Evolutionary conservation across 53 echinoderm and acorn worm genomes (phyloP).

Genomic region (Glandiceps talaboti): DNA sequence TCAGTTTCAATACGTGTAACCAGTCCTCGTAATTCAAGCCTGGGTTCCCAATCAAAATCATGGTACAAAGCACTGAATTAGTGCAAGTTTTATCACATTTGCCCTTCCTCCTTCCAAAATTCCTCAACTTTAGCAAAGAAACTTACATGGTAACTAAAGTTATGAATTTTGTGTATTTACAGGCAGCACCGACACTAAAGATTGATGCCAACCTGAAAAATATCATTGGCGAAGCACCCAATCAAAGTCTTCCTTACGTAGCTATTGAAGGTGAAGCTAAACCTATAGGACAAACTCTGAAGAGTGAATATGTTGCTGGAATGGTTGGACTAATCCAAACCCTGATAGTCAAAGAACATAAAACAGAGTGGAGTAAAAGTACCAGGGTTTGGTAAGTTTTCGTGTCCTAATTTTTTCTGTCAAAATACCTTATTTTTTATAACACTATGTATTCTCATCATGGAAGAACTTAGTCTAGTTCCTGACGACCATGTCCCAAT

Average conservation of each 20-base stretch:
- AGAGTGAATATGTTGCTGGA: slow-evolving; percentile 60
- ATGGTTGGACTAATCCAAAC: slow-evolving; percentile 69
- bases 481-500: too few species aligned
- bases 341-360: slow-evolving; percentile 74
- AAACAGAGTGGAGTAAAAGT: slow-evolving; percentile 88
- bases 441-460: not conserved
- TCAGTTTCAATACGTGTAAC: too few species aligned
- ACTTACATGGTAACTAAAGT: too few species aligned
- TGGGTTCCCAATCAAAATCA: too few species aligned
- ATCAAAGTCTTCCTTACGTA: slow-evolving; percentile 76
- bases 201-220: slow-evolving; percentile 47
- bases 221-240: slow-evolving; percentile 45
- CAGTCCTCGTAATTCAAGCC: too few species aligned
- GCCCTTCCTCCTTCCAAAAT: too few species aligned
- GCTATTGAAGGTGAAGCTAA: slow-evolving; percentile 67
- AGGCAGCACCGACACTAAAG: slow-evolving; percentile 75
- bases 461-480: not conserved
- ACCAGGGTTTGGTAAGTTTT: slow-evolving; percentile 75
- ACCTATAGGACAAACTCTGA: slow-evolving; percentile 42
- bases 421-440: too few species aligned
- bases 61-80: too few species aligned
- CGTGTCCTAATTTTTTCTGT: not conserved
- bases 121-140: too few species aligned
- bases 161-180: not conserved
- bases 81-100: too few species aligned